Conservation (phyloP, 2,888 invertebrate species). For the Macropis europaea region DNA sequence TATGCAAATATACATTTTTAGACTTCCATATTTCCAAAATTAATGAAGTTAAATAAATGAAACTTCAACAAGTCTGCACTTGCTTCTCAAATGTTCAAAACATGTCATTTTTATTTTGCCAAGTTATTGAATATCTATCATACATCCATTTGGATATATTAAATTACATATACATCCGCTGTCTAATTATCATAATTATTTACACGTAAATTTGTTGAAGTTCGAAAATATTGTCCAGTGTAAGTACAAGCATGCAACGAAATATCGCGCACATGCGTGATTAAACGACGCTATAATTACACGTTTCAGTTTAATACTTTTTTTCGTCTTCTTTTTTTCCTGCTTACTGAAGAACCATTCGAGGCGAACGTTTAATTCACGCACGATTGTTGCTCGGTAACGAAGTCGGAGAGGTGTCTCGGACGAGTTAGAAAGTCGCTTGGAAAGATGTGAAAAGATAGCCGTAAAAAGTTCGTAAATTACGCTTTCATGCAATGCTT, state of each 20-base stretch:
- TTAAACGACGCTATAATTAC: background rate
- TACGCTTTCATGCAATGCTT: conserved; percentile 26
- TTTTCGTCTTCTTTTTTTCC: background rate
- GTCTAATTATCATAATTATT: no score
- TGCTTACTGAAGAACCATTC: conserved; percentile 9
- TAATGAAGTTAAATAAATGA: no score
- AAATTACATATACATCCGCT: no score
- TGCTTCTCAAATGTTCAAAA: no score
- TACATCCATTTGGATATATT: no score
- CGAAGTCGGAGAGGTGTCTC: conserved; percentile 22
- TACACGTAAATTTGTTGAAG: no score
- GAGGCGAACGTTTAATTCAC: conserved; percentile 22
- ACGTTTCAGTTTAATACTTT: background rate
- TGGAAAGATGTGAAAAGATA: conserved; percentile 36
- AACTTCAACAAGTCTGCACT: no score
- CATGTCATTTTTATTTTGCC: no score
- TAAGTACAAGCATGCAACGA: fast-evolving
- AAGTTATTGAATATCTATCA: no score
- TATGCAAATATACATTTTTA: no score
- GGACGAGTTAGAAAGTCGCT: conserved; percentile 36
- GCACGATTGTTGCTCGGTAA: conserved; percentile 37
- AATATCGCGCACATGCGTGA: background rate
- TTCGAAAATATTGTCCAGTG: no score
- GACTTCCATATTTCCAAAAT: no score
- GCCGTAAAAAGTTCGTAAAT: conserved; percentile 22